Evolutionary conservation across 2,113 vertebrate species (phyloP), one percentile per base, ranked within the genome.

Genomic region (Grus americana): DNA sequence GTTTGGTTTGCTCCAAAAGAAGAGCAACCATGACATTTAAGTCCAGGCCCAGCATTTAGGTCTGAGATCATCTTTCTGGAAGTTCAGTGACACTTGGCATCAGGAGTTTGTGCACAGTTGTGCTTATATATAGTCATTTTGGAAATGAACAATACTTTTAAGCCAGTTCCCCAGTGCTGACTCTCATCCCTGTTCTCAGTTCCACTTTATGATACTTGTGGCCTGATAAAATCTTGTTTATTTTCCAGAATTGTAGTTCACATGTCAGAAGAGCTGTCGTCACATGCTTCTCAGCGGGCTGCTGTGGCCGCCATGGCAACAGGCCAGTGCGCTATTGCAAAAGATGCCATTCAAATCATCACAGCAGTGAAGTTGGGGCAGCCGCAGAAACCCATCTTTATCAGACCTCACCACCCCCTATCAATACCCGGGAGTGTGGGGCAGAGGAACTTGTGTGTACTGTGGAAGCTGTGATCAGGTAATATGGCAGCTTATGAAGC

Each of bases 391-490:
- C 99, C 2, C 99, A 99, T 97, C 99, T 99, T 67, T 99, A 99
- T 88, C 99, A 99, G 98, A 99, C 99, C 71, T 99, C 99, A 0
- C 99, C 99, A 4, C 99, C 99, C 9, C 99, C 99, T 71, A 99
- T 99, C 98, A 99, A 99, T 97, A 99, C 99, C 0, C 98, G 99
- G 16, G 99, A 99, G 96, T 99, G 99, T 10, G 99, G 99, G 0
- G 99, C 99, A 0, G 99, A 99, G 98, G 99, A 99, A 91, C 98
- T 99, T 12, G 99, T 99, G 76, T 99, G 99, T 78, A 99, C 99
- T 0, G 99, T 99, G 97, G 99, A 99, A 93, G 99, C 99, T 6
- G 99, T 99, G 7, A 99, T 99, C 96, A 99, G 99, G 99, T 99
- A 97, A 88, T 4, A 2, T 2, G 3, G 15, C 50, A n/a, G 58